A percentile compares a stretch with the other conserved stretches of the same genome.
Conservation (phyloP, 1,140 invertebrate genomes). For the Drosophila equinoxialis region DNA sequence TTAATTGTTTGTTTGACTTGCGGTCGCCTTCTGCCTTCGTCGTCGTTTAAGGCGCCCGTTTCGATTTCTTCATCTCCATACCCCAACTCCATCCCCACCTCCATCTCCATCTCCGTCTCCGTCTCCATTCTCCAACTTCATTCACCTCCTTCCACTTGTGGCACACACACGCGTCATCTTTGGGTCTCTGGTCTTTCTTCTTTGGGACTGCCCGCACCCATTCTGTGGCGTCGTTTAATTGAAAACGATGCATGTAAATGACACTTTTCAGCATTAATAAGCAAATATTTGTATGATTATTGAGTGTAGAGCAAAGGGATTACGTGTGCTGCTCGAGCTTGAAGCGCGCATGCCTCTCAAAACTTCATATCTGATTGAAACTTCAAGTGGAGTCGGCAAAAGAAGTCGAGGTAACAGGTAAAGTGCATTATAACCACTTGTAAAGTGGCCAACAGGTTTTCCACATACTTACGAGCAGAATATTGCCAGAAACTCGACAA, state of each 20-base stretch:
- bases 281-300: slow-evolving; percentile 82
- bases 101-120: neutral
- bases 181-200: slow-evolving; percentile 7
- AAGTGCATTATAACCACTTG: slow-evolving; percentile 47
- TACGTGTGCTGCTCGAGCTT: slow-evolving; percentile 46
- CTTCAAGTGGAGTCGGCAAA: slow-evolving; percentile 9
- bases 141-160: slow-evolving; percentile 15
- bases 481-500: slow-evolving; percentile 14
- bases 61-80: slow-evolving; percentile 1
- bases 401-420: slow-evolving; percentile 48
- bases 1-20: slow-evolving; percentile 81
- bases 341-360: slow-evolving; percentile 41
- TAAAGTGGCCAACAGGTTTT: slow-evolving; percentile 49
- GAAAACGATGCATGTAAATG: slow-evolving; percentile 82
- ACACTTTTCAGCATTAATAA: slow-evolving; percentile 82
- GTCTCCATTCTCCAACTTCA: neutral
- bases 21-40: slow-evolving; percentile 41
- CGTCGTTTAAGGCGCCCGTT: slow-evolving; percentile 12
- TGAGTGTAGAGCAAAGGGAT: slow-evolving; percentile 69
- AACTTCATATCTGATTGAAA: slow-evolving; percentile 44
- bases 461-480: neutral
- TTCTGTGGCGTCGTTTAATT: slow-evolving; percentile 78
- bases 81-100: neutral
- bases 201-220: slow-evolving; percentile 7
- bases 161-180: slow-evolving; percentile 20